phyloP scores from a whole-genome alignment of 2,888 invertebrate species.

The Caenorhabditis macrosperma region DNA sequence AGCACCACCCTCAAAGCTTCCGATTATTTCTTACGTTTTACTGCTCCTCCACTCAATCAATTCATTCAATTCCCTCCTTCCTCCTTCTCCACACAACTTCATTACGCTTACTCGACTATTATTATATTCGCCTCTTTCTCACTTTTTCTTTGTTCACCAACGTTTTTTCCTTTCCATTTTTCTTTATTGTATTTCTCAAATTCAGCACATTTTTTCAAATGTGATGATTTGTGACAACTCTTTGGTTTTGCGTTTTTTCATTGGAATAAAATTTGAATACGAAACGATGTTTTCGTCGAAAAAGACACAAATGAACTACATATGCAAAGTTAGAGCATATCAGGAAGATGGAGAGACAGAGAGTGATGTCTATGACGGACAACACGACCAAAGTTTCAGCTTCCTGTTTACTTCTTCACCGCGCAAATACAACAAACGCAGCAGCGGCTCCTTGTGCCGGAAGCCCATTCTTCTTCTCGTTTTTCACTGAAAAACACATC shows the following conservation, averaged over 20 bases:
- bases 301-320: too few relatives aligned
- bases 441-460: slow-evolving; percentile 8
- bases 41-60: slow-evolving; percentile 23
- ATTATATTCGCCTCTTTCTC: slow-evolving; percentile 21
- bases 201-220: slow-evolving; percentile 33
- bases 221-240: slow-evolving; percentile 45
- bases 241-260: slow-evolving; percentile 18
- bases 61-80: slow-evolving; percentile 7
- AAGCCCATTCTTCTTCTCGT: neutral
- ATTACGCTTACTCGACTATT: slow-evolving; percentile 7
- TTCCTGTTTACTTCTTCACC: slow-evolving; percentile 21
- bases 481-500: neutral
- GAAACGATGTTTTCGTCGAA: slow-evolving; percentile 28
- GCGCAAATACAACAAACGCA: slow-evolving; percentile 9
- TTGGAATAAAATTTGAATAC: slow-evolving; percentile 56
- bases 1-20: slow-evolving; percentile 21
- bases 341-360: too few relatives aligned
- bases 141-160: neutral
- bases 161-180: slow-evolving; percentile 2
- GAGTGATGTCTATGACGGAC: neutral
- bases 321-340: too few relatives aligned
- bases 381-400: slow-evolving; percentile 13
- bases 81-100: slow-evolving; percentile 2
- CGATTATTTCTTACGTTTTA: slow-evolving; percentile 2
- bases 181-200: slow-evolving; percentile 47